Base-by-base conservation (phyloP, 2,113 vertebrate species). In the Varanus salvator region DNA sequence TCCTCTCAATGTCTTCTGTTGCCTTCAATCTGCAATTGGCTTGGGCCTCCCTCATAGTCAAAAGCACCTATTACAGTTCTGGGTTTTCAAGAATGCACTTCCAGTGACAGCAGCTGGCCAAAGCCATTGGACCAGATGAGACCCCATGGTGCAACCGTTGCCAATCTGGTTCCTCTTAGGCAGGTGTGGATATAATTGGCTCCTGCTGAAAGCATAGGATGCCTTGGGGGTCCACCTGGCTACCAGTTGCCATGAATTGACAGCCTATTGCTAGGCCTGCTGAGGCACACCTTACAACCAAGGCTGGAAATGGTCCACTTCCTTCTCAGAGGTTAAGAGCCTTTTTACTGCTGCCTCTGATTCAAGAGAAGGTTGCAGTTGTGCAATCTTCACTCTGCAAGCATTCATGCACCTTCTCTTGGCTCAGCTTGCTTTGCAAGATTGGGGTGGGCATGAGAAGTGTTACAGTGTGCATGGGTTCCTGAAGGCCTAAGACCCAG, bases 41-140 rank as follows among this genome's bases (percentile, higher is more conserved):
- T 29, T n/a, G 7, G 15, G 44, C 17, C 0, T 85, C 86, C 44
- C 71, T 34, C 15, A 19, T 14, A 57, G 87, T 72, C 6, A 27
- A 7, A 77, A 25, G 17, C 5, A 25, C 4, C 29, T 68, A 1
- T 0, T 7, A 17, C 14, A 14, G 4, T 34, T 34, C 0, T 0
- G 71, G 48, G 1, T 86, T 60, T 38, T 76, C 21, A 31, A 52
- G 38, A 52, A 1, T 54, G 27, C 12, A 68, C 15, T 21, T 2
- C 0, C n/a, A 17, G 14, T 9, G 0, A 50, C 23, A 89, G 8
- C 21, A 77, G 6, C 68, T 88, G 8, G 14, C n/a, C 6, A 60
- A 85, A 21, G 27, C 6, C 50, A 77, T 76, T 17, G 80, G 60
- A n/a, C 21, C 29, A 82, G 82, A 23, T 34, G 3, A 14, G 64